Conservation (phyloP, 2,888 invertebrate genomes). For the Polydrusus tereticollis region DNA sequence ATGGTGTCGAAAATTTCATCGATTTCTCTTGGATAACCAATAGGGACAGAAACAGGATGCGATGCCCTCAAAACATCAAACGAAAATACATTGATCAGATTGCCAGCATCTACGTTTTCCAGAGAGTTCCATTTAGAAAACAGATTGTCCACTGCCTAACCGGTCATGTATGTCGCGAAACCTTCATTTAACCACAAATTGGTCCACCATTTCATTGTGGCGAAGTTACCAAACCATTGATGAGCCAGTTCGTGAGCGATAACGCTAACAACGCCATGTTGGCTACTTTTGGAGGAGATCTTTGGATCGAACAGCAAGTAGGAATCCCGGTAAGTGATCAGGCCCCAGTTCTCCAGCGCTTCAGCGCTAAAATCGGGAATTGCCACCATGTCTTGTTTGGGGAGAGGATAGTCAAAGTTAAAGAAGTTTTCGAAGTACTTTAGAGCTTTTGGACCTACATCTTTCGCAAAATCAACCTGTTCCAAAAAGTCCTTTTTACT, state of each 20-base stretch:
- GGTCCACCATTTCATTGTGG: conserved; percentile 88
- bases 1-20: conserved; percentile 88
- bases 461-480: conserved; percentile 81
- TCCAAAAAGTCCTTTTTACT: conserved; percentile 79
- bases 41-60: conserved; percentile 82
- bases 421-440: conserved; percentile 82
- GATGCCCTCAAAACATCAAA: conserved; percentile 82
- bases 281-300: conserved; percentile 74
- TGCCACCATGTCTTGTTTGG: conserved; percentile 85
- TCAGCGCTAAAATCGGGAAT: conserved; percentile 84
- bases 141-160: conserved; percentile 76
- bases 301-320: conserved; percentile 77
- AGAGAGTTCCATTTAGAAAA: conserved; percentile 78
- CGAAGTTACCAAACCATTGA: conserved; percentile 87
- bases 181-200: conserved; percentile 86
- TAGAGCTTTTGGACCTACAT: conserved; percentile 81
- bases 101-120: conserved; percentile 71
- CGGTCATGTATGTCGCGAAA: conserved; percentile 83
- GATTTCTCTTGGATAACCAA: conserved; percentile 83
- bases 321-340: conserved; percentile 86
- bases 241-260: conserved; percentile 70
- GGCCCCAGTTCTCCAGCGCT: conserved; percentile 85
- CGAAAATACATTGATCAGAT: conserved; percentile 73
- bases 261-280: conserved; percentile 75
- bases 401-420: conserved; percentile 78